These are phyloP conservation scores for Hiodon alosoides DNA, from an alignment of 2,113 vertebrate species.

Conservation along the genomic window DNA sequence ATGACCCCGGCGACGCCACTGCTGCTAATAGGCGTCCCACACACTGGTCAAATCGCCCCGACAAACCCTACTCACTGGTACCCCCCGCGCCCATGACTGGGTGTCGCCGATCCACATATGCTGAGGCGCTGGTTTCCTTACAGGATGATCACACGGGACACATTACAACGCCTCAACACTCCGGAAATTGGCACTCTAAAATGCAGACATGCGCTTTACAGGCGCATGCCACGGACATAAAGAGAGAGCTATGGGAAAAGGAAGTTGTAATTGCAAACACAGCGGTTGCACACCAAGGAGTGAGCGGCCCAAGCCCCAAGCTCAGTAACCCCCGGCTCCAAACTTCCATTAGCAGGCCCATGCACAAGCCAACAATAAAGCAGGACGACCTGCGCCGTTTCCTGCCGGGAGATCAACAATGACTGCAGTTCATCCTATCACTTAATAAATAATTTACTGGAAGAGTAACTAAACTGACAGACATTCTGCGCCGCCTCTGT, in stretches of 20 bases:
- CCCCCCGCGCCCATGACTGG: not conserved
- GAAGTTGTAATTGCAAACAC: conserved; percentile 15
- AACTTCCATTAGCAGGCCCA: conserved; percentile 29
- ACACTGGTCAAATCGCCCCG: not conserved
- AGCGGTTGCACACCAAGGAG: conserved; percentile 15
- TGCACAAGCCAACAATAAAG: conserved; percentile 25
- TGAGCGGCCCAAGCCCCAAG: not conserved
- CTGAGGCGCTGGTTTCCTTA: conserved; percentile 18
- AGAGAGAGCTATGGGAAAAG: conserved; percentile 15
- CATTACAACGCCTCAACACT: conserved; percentile 17
- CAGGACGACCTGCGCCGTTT: conserved; percentile 23
- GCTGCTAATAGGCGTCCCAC: conserved; percentile 26
- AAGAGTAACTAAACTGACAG: conserved; percentile 15
- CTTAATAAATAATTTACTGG: conserved; percentile 32
- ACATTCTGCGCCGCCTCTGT: not conserved
- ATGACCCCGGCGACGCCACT: conserved; percentile 18
- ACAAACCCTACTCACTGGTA: not conserved
- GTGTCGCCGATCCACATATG: conserved; percentile 14
- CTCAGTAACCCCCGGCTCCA: conserved; percentile 20
- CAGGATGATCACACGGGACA: conserved; percentile 23
- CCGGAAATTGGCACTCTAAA: conserved; percentile 19
- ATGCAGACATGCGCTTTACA: conserved; percentile 22
- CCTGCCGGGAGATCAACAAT: conserved; percentile 25
- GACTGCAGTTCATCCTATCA: conserved; percentile 23
- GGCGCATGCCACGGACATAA: not conserved